These are phyloP conservation scores for Villa cingulata DNA, from an alignment of 2,888 invertebrate species.

Conservation along the genomic window DNA sequence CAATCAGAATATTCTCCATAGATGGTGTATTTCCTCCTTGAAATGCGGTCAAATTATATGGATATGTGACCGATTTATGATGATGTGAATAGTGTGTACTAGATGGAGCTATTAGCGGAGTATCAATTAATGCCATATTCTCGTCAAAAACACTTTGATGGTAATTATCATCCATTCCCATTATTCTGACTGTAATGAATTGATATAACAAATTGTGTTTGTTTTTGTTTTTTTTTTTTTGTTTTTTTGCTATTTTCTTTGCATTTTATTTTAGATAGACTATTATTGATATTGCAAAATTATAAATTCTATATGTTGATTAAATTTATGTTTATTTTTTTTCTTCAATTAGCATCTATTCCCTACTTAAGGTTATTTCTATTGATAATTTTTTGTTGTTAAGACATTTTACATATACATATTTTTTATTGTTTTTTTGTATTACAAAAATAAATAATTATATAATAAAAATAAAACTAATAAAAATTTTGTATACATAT, in stretches of 20 bases:
- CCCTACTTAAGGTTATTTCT: too few relatives aligned
- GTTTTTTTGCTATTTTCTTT: not conserved
- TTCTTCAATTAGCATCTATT: too few relatives aligned
- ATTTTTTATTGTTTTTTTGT: too few relatives aligned
- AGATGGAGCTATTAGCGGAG: constrained; percentile 32
- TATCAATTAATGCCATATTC: constrained; percentile 36
- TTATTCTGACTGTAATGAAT: constrained; percentile 34
- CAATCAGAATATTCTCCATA: constrained; percentile 17
- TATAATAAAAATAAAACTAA: too few relatives aligned
- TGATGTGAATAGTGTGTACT: constrained; percentile 31
- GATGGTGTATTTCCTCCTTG: constrained; percentile 26
- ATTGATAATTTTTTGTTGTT: too few relatives aligned
- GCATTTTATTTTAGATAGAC: not conserved
- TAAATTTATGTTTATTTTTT: too few relatives aligned
- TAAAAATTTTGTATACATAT: too few relatives aligned
- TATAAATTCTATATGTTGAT: too few relatives aligned
- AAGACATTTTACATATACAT: too few relatives aligned
- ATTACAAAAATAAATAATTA: too few relatives aligned
- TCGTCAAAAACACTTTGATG: constrained; percentile 37
- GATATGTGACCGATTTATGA: constrained; percentile 30
- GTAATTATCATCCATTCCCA: constrained; percentile 38
- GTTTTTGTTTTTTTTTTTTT: not conserved
- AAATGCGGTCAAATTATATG: constrained; percentile 36
- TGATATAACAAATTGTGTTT: not conserved
- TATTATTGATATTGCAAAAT: too few relatives aligned